A percentile compares a stretch with the other conserved stretches of the same genome.
Evolutionary conservation across 2,888 invertebrate species (phyloP).

Genomic region (Drosophila emarginata): DNA sequence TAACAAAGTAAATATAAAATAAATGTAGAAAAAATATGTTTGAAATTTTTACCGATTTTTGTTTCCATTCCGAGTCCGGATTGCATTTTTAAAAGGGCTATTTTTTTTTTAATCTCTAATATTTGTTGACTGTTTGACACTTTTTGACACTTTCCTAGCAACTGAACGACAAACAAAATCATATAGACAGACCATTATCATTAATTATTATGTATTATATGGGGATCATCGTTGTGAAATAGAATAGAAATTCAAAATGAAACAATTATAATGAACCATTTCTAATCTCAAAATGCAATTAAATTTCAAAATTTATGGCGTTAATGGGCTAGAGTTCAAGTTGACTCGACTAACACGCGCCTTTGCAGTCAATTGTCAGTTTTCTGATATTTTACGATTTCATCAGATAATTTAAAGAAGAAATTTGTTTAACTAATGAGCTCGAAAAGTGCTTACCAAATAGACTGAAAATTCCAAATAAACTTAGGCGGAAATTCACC

Average conservation of each 20-base stretch:
- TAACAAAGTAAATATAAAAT: no score
- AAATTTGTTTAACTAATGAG: slow-evolving; percentile 52
- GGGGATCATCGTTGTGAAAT: slow-evolving; percentile 11
- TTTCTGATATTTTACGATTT: slow-evolving; percentile 48
- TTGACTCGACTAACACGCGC: slow-evolving; percentile 3
- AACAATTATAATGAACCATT: slow-evolving; percentile 34
- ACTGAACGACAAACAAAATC: slow-evolving; percentile 3
- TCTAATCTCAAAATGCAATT: slow-evolving; percentile 69
- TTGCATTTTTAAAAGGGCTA: no score
- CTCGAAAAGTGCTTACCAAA: slow-evolving; percentile 10
- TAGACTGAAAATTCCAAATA: neutral
- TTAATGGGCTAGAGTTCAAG: slow-evolving; percentile 61
- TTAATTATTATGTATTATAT: slow-evolving; percentile 16
- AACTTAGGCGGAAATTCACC: neutral
- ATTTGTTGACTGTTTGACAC: neutral
- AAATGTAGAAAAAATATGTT: no score
- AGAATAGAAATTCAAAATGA: slow-evolving; percentile 39
- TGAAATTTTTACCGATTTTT: no score
- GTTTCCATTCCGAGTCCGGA: no score
- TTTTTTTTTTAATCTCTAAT: neutral
- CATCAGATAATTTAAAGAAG: slow-evolving; percentile 44
- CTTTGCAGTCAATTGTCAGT: slow-evolving; percentile 35
- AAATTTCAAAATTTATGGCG: slow-evolving; percentile 67
- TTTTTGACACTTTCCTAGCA: slow-evolving; percentile 1
- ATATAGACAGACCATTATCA: slow-evolving; percentile 8